Conservation (phyloP, 2,797 vertebrate genomes). For the Gadopsis marmoratus region DNA sequence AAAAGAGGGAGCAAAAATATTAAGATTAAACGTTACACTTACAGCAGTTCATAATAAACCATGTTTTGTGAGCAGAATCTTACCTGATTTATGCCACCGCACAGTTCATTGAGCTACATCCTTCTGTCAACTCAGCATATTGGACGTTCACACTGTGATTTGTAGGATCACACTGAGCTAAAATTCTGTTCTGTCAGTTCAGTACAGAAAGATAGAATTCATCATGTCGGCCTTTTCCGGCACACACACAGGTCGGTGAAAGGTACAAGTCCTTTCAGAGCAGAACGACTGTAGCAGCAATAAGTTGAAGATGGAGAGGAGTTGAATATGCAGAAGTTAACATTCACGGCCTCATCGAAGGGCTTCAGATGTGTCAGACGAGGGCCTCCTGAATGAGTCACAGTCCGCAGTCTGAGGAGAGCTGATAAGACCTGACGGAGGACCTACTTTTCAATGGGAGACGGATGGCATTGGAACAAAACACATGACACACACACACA, state of each 20-base stretch:
- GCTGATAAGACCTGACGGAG: slow-evolving; percentile 76
- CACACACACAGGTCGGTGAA: slow-evolving; percentile 21
- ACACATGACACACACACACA: slow-evolving; percentile 39
- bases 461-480: slow-evolving; percentile 61
- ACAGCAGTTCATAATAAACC: slow-evolving; percentile 34
- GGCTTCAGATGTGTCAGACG: slow-evolving; percentile 67
- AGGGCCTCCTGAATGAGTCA: slow-evolving; percentile 65
- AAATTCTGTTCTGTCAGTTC: slow-evolving; percentile 32
- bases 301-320: slow-evolving; percentile 43
- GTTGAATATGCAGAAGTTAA: slow-evolving; percentile 60
- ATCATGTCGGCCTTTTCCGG: slow-evolving; percentile 23
- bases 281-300: slow-evolving; percentile 17
- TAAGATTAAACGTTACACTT: slow-evolving; percentile 16
- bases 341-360: slow-evolving; percentile 68
- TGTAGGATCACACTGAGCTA: slow-evolving; percentile 27
- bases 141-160: slow-evolving; percentile 23
- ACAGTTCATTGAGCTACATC: slow-evolving; percentile 27
- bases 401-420: slow-evolving; percentile 69
- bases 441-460: slow-evolving; percentile 60
- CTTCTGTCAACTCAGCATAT: slow-evolving; percentile 48
- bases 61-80: slow-evolving; percentile 23
- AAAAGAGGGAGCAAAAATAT: slow-evolving; percentile 13
- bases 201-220: slow-evolving; percentile 25
- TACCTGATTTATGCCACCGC: slow-evolving; percentile 19
- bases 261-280: slow-evolving; percentile 44